These are phyloP conservation scores for Nasonia longicornis DNA, from an alignment of 1,140 invertebrate genomes.

Conservation along the genomic window DNA sequence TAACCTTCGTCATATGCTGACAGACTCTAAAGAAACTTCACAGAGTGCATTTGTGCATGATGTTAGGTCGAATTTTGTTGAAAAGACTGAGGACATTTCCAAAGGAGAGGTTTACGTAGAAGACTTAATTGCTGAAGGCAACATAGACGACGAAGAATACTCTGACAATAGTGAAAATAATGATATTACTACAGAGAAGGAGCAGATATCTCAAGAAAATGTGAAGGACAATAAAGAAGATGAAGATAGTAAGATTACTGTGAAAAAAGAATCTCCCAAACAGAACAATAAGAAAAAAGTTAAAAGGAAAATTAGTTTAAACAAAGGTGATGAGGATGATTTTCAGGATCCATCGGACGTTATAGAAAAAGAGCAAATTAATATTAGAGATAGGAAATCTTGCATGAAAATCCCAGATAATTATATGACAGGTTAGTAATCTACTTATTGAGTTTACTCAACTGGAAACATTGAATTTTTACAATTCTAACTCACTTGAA, in stretches of 20 bases:
- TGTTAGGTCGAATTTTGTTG: background rate
- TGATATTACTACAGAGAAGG: background rate
- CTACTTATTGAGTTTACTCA: constrained; percentile 26
- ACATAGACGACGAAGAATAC: constrained; percentile 51
- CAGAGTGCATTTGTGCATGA: background rate
- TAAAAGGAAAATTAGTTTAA: constrained; percentile 55
- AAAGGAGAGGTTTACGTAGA: background rate
- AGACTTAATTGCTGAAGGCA: constrained; percentile 46
- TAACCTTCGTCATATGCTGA: constrained; percentile 58
- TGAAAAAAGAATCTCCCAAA: constrained; percentile 54
- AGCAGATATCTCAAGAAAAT: constrained; percentile 6
- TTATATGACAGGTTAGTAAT: constrained; percentile 63
- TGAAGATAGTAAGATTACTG: constrained; percentile 52
- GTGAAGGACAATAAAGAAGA: constrained; percentile 51
- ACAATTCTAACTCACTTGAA: constrained; percentile 14
- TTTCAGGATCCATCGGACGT: constrained; percentile 52
- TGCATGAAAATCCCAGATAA: constrained; percentile 65
- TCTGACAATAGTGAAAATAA: constrained; percentile 49
- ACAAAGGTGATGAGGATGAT: constrained; percentile 55
- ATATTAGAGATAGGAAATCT: constrained; percentile 49
- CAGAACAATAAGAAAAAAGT: constrained; percentile 56
- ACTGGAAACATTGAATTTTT: constrained; percentile 30
- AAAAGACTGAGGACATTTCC: background rate
- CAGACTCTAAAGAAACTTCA: constrained; percentile 51
- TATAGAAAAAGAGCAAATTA: constrained; percentile 48